Percentiles rank a stretch among this genome's conserved stretches.
phyloP scores from a whole-genome alignment of 2,888 invertebrate genomes.

The Drosophila atroscutellata region DNA sequence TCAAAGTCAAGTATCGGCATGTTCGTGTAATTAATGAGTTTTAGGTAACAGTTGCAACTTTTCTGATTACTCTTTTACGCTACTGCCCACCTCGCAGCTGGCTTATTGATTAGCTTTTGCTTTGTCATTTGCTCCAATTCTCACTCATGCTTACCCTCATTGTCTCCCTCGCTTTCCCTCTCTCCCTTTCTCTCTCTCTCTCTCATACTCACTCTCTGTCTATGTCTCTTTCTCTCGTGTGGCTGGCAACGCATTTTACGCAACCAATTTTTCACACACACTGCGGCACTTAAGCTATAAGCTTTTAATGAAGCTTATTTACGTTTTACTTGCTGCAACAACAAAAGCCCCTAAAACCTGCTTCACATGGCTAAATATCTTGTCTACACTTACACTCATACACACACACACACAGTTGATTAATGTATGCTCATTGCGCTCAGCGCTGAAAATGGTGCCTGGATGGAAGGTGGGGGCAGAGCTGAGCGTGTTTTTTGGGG shows the following conservation, averaged over 20 bases:
- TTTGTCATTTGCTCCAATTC: constrained; percentile 35
- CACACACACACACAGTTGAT: constrained; percentile 43
- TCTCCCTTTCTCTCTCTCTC: not conserved
- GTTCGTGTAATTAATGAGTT: constrained; percentile 28
- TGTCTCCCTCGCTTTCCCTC: not conserved
- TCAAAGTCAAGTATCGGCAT: constrained; percentile 3
- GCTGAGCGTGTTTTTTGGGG: constrained; percentile 1
- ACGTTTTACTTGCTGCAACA: constrained; percentile 51
- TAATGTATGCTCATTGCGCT: constrained; percentile 58
- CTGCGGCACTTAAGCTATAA: constrained; percentile 66
- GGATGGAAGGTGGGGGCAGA: not conserved
- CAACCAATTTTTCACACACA: constrained; percentile 68
- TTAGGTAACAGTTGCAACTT: constrained; percentile 24
- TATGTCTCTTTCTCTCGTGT: not conserved
- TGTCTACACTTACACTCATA: constrained; percentile 16
- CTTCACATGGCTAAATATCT: constrained; percentile 19
- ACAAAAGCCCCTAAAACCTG: constrained; percentile 19
- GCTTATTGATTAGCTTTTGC: constrained; percentile 34
- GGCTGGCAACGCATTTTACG: constrained; percentile 61
- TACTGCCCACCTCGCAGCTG: not conserved
- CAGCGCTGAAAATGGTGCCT: not conserved
- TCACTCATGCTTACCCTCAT: not conserved
- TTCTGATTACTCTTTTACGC: constrained; percentile 23
- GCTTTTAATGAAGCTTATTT: constrained; percentile 81
- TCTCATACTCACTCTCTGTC: not conserved